Evolutionary conservation across 2,113 vertebrate genomes (phyloP), one percentile per base, ranked within the genome.

Genomic region (Ophiodon elongatus): DNA sequence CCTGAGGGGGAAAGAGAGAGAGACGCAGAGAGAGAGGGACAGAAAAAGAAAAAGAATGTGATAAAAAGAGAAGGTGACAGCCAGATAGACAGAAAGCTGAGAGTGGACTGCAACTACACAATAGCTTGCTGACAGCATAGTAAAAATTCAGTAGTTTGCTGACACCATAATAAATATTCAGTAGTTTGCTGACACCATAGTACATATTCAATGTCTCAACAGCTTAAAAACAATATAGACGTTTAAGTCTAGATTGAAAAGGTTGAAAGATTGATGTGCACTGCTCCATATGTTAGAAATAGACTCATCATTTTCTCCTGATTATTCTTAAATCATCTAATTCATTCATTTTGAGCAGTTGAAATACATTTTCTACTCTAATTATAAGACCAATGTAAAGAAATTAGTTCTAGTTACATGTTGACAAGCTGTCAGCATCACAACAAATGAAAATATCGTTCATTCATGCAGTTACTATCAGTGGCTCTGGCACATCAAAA

Each of bases 1-100:
- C 71, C 79, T 27, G 47, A 66, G 73, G 85, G 73, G 83, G n/a
- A 50, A 23, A 8, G 60, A 39, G 63, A 5, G 66, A 37, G 79
- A 60, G 35, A 37, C 41, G 11, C 0, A 57, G 41, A 56, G 35
- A 47, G 50, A 15, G 27, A 80, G 65, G 43, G 60, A 65, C 5
- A 33, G 39, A 62, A 29, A 66, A 0, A 14, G 35, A 52, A 78
- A 80, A 35, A 73, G 60, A 85, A 83, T 50, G 41, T 63, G 41
- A 63, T 57, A 62, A 76, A 79, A 86, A 80, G 67, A 75, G 45
- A 83, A 63, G 25, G 75, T 78, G 73, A 85, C 59, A 85, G 80
- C 56, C 27, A 69, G 41, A 68, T 35, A 60, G 63, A 80, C 35
- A 67, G 79, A 76, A 57, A 66, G 65, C 31, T 45, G 54, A 67